Conservation (phyloP, 1,140 invertebrate genomes). For the Tribolium madens region DNA sequence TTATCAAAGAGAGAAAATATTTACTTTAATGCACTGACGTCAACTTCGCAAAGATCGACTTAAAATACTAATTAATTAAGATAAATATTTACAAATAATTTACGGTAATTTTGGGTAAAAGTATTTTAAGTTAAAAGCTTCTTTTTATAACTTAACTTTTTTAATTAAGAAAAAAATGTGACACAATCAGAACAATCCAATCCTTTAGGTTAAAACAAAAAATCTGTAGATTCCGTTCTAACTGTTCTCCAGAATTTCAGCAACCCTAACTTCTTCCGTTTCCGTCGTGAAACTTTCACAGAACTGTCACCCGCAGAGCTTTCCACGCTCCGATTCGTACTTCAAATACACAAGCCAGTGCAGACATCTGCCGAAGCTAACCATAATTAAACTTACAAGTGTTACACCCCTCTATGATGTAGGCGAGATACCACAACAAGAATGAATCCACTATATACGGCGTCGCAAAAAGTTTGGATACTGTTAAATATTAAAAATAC, state of each 20-base stretch:
- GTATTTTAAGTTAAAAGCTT: background rate
- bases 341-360: slow-evolving; percentile 34
- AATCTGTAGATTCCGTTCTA: slow-evolving; percentile 40
- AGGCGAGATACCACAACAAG: background rate
- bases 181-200: background rate
- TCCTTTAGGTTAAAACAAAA: slow-evolving; percentile 28
- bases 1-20: background rate
- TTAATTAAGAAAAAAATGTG: slow-evolving; percentile 9
- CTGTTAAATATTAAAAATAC: no score
- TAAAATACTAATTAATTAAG: background rate
- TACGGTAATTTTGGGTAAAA: background rate
- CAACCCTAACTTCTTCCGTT: slow-evolving; percentile 42
- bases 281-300: slow-evolving; percentile 38
- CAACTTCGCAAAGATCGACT: background rate
- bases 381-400: slow-evolving; percentile 27
- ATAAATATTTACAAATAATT: background rate
- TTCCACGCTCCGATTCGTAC: slow-evolving; percentile 21
- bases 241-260: slow-evolving; percentile 29
- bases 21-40: slow-evolving; percentile 14
- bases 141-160: background rate
- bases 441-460: no score
- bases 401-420: background rate
- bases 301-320: slow-evolving; percentile 38
- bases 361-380: slow-evolving; percentile 25
- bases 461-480: no score